phyloP scores from a whole-genome alignment of 2,113 vertebrate species.

The Origma solitaria region DNA sequence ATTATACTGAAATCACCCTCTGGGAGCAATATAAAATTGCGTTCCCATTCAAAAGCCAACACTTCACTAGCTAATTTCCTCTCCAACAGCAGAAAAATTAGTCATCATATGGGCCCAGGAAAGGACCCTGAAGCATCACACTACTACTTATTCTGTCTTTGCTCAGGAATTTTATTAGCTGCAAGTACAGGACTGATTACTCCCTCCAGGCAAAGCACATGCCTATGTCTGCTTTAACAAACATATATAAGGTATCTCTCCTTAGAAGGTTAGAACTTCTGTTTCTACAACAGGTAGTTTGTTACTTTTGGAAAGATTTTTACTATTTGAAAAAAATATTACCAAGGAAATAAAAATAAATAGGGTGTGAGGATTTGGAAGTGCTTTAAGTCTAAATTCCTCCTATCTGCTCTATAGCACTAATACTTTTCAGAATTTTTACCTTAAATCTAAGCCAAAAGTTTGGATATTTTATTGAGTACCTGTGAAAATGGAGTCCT shows the following conservation, averaged over 20 bases:
- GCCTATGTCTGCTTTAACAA: background rate
- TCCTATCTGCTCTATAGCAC: background rate
- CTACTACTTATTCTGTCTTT: background rate
- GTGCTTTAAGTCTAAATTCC: background rate
- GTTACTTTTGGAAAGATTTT: background rate
- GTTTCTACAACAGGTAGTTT: background rate
- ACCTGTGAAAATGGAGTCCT: background rate
- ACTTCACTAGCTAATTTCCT: background rate
- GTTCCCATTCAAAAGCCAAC: background rate
- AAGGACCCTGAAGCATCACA: background rate
- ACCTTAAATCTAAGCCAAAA: background rate
- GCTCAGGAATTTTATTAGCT: background rate
- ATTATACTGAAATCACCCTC: background rate
- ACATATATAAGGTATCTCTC: background rate
- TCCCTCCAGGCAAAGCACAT: background rate
- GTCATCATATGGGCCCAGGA: background rate
- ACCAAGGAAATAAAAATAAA: background rate
- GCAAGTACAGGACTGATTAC: background rate
- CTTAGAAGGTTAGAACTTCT: background rate
- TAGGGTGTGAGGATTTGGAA: background rate
- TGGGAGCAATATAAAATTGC: background rate
- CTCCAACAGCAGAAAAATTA: background rate
- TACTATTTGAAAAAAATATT: background rate
- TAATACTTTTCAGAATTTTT: background rate
- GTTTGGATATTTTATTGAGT: background rate